These are phyloP conservation scores for Arenicola marina DNA, from an alignment of 2,888 invertebrate species.

Conservation along the genomic window DNA sequence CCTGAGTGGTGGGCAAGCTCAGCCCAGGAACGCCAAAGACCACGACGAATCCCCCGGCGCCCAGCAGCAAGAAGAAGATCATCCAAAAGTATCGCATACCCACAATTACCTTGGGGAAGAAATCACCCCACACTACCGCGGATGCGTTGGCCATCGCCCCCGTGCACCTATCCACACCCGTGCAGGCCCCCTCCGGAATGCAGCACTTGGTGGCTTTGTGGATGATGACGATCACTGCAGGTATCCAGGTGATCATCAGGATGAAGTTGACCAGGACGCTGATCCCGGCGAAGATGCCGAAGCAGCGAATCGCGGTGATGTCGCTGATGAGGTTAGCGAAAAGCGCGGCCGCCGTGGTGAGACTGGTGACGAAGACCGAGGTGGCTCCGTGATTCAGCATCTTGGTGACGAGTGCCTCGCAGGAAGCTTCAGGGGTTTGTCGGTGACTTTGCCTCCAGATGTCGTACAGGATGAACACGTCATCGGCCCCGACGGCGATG, in stretches of 20 bases:
- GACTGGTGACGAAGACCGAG: constrained; percentile 90
- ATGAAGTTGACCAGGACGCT: constrained; percentile 89
- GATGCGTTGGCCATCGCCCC: neutral
- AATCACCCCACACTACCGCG: neutral
- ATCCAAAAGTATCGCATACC: constrained; percentile 61
- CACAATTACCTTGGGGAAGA: constrained; percentile 30
- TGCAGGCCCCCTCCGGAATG: neutral
- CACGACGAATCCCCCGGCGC: constrained; percentile 27
- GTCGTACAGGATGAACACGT: constrained; percentile 82
- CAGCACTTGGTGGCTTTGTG: constrained; percentile 63
- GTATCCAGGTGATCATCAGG: constrained; percentile 89
- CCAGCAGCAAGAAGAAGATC: constrained; percentile 31
- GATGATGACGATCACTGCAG: constrained; percentile 81
- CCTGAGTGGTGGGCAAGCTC: constrained; percentile 66
- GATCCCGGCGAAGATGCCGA: constrained; percentile 80
- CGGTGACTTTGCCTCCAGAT: constrained; percentile 74
- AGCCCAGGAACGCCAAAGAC: constrained; percentile 29
- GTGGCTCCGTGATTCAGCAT: constrained; percentile 84
- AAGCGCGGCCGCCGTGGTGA: constrained; percentile 94
- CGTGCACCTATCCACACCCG: neutral
- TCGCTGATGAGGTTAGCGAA: constrained; percentile 88
- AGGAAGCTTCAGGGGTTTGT: neutral
- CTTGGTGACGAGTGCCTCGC: constrained; percentile 60
- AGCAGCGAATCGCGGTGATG: constrained; percentile 86
- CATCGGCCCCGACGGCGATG: constrained; percentile 87